These are phyloP conservation scores for Bedellia somnulentella DNA, from an alignment of 2,888 invertebrate genomes.

Conservation along the genomic window DNA sequence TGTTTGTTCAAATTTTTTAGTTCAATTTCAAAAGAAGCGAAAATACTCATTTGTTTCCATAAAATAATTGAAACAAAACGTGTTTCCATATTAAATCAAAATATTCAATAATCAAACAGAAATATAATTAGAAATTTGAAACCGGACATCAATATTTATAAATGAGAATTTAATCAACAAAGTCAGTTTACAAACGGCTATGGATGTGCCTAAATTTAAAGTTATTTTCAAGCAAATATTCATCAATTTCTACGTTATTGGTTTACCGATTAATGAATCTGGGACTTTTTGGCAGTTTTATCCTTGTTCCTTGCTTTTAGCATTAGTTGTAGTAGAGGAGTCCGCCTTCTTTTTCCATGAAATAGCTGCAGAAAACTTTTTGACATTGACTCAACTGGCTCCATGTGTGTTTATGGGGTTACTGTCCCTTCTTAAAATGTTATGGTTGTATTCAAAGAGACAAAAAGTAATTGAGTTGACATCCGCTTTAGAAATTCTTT, in stretches of 20 bases:
- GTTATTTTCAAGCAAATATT: too few relatives aligned
- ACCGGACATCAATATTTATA: too few relatives aligned
- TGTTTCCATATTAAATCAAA: too few relatives aligned
- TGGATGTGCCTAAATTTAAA: conserved; percentile 1
- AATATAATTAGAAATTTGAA: too few relatives aligned
- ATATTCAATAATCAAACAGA: too few relatives aligned
- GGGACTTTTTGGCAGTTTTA: not conserved
- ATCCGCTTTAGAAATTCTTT: not conserved
- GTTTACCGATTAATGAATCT: conserved; percentile 4
- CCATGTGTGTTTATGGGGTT: conserved; percentile 2
- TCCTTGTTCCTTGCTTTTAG: not conserved
- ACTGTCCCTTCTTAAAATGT: conserved; percentile 1
- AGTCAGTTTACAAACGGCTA: too few relatives aligned
- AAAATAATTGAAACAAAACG: too few relatives aligned
- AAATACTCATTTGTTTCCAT: too few relatives aligned
- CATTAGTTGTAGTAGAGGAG: conserved; percentile 3
- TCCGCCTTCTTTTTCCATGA: conserved; percentile 1
- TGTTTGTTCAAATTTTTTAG: too few relatives aligned
- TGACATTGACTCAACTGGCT: too few relatives aligned
- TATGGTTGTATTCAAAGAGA: conserved; percentile 2
- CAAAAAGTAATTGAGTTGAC: conserved; percentile 2
- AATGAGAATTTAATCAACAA: too few relatives aligned
- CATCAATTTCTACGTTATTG: conserved; percentile 2
- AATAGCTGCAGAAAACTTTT: conserved; percentile 4
- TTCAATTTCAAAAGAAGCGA: too few relatives aligned